A percentile compares a stretch with the other conserved stretches of the same genome.
phyloP scores from a whole-genome alignment of 2,797 vertebrate species.

The Cuculus canorus region DNA sequence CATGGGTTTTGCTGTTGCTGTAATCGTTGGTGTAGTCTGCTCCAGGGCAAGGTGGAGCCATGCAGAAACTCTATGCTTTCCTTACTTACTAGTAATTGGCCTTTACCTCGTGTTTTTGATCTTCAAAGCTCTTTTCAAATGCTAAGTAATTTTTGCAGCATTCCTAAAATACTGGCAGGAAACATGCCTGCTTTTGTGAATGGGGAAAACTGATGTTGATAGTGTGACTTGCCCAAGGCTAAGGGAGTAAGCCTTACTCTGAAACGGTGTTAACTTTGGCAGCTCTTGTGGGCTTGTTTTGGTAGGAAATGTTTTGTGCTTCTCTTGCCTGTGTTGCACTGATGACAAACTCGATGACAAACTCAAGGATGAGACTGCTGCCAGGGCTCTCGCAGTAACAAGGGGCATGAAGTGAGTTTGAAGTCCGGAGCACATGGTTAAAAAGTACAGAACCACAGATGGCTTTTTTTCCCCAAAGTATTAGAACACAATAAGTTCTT shows the following conservation, averaged over 20 bases:
- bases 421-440: background rate
- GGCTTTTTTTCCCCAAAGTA: background rate
- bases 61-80: background rate
- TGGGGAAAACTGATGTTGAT: background rate
- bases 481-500: fast-evolving
- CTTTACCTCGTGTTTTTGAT: background rate
- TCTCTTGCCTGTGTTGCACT: background rate
- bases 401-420: background rate
- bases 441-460: background rate
- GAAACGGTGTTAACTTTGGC: background rate
- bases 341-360: background rate
- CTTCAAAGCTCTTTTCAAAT: slow-evolving; percentile 61
- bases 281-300: background rate
- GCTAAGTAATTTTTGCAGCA: slow-evolving; percentile 35
- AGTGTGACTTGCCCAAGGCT: slow-evolving; percentile 8
- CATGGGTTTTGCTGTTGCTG: background rate
- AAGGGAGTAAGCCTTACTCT: background rate
- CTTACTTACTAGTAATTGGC: slow-evolving; percentile 29
- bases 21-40: background rate
- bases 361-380: background rate
- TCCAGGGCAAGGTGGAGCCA: background rate
- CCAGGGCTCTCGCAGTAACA: background rate
- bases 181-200: background rate
- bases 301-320: background rate
- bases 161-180: slow-evolving; percentile 5